Base-by-base conservation (phyloP, 2,888 invertebrate species). In the Caenorhabditis angaria region DNA sequence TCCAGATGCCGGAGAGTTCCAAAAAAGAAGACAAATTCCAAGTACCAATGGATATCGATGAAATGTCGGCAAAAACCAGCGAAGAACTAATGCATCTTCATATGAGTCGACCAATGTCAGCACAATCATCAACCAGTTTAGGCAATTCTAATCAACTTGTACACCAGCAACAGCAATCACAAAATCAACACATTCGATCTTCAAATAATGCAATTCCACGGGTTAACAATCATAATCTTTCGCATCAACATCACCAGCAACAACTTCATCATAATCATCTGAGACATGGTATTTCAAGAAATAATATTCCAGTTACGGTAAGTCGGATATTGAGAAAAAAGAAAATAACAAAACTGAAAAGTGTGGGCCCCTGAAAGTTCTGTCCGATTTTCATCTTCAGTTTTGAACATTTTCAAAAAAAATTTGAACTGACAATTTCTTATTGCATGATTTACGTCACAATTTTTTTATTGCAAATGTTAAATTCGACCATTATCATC, bases 41-140 rank as follows among this genome's bases (percentile, higher is more conserved):
- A 6, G 12, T 18, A 12, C 22, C 12, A 22, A 53, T 25, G 14
- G 53, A 53, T 22, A 41, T 41, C 18, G 41, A 41, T 41, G 41
- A 41, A 41, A 41, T 41, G 3, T 41, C 41, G 10, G 10, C 6
- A 14, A 41, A 14, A 14, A 41, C 41, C 5, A 41, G 41, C 18
- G 41, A 41, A 41, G 41, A 41, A 18, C 14, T 41, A 14, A 41
- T 41, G 41, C 41, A 41, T 41, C 41, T 41, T 41, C 41, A 41
- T 41, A 41, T 41, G 41, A 41, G 41, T 41, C 41, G 41, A 41
- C 41, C 41, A 14, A 12, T 41, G 41, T 41, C 41, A 41, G 41
- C 41, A 5, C 41, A 41, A 41, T 41, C 41, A 10, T 41, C 41
- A 41, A 41, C 5, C 3, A 41, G 41, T 41, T 18, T 41, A 14